A percentile compares a stretch with the other conserved stretches of the same genome.
phyloP scores from a whole-genome alignment of 1,140 invertebrate genomes.

The Anoplolepis gracilipes region DNA sequence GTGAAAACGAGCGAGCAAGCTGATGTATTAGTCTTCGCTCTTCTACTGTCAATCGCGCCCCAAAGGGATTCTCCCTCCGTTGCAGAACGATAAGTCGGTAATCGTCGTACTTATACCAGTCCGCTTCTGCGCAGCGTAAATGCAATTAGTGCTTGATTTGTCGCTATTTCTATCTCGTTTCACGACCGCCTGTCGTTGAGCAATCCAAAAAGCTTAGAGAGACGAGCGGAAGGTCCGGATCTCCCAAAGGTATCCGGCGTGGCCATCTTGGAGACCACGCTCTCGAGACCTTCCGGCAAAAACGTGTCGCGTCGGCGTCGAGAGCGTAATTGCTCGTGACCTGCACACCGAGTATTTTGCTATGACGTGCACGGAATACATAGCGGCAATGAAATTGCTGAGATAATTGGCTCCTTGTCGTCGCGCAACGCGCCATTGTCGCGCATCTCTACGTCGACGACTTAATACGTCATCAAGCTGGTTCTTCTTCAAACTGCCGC shows the following conservation, averaged over 20 bases:
- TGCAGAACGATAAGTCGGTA: conserved; percentile 69
- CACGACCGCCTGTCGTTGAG: conserved; percentile 10
- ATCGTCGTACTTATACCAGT: conserved; percentile 74
- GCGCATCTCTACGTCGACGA: conserved; percentile 49
- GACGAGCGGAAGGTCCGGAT: conserved; percentile 3
- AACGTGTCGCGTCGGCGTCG: conserved; percentile 53
- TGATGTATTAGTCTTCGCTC: conserved; percentile 47
- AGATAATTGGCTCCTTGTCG: conserved; percentile 73
- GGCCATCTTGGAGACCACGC: conserved; percentile 47
- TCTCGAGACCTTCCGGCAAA: conserved; percentile 58
- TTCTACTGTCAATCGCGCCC: conserved; percentile 68
- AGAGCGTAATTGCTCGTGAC: conserved; percentile 56
- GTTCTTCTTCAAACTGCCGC: conserved; percentile 9
- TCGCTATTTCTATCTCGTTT: conserved; percentile 56
- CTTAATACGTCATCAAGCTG: conserved; percentile 62
- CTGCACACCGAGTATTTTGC: conserved; percentile 45
- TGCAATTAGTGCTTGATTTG: conserved; percentile 75
- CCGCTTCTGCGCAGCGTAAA: conserved; percentile 55
- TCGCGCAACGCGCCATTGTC: conserved; percentile 58
- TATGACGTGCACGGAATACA: conserved; percentile 58
- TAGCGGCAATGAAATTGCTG: conserved; percentile 67
- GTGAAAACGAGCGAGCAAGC: too few species aligned
- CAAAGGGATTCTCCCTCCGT: conserved; percentile 42
- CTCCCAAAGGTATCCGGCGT: conserved; percentile 39
- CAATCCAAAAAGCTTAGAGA: conserved; percentile 52